phyloP scores from a whole-genome alignment of 2,797 vertebrate genomes.

The Oreochromis grahami region DNA sequence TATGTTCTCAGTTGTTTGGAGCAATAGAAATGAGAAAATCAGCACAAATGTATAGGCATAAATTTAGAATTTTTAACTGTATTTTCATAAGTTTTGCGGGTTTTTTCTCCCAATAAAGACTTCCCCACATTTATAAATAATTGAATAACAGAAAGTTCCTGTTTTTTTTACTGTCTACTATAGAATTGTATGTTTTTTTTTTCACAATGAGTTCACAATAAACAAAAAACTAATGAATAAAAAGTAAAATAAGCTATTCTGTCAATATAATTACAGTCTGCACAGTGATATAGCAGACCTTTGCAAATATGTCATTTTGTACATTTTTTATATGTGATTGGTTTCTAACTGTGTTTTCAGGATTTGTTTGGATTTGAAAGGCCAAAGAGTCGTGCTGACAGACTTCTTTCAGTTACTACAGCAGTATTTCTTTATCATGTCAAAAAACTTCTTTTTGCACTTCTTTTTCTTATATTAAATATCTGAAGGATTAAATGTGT shows the following conservation, averaged over 20 bases:
- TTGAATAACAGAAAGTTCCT: background rate
- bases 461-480: background rate
- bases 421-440: background rate
- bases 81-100: background rate
- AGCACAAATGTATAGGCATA: background rate
- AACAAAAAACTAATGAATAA: background rate
- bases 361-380: background rate
- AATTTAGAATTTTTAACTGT: background rate
- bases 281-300: background rate
- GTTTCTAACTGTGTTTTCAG: background rate
- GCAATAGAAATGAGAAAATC: background rate
- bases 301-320: background rate
- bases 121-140: background rate
- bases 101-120: background rate
- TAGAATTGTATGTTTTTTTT: background rate
- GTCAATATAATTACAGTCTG: background rate
- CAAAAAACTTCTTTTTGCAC: background rate
- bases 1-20: background rate
- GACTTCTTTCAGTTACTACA: background rate
- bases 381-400: accelerated
- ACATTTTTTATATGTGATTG: background rate
- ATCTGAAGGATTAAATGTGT: background rate
- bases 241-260: background rate
- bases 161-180: background rate
- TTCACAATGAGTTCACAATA: background rate